Percentiles rank a stretch among this genome's conserved stretches.
Evolutionary conservation across 53 echinoderm and acorn worm species (phyloP).

Genomic region (Mesocentrotus franciscanus): DNA sequence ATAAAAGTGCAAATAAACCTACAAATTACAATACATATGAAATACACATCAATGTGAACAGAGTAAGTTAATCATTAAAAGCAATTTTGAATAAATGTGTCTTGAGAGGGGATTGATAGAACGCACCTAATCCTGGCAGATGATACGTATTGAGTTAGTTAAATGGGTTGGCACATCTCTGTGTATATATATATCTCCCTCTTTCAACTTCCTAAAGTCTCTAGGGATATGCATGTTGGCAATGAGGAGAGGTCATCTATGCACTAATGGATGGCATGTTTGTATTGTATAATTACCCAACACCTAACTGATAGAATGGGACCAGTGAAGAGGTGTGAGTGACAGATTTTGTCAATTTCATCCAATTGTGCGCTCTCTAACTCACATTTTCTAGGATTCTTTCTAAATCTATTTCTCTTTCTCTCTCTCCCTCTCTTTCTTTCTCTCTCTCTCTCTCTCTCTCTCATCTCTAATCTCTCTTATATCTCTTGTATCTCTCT

Average conservation of each 20-base stretch:
- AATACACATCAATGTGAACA: too few relatives aligned
- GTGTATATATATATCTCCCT: conserved; percentile 24
- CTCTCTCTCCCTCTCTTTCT: not conserved
- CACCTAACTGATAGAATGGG: conserved; percentile 56
- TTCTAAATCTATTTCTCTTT: too few relatives aligned
- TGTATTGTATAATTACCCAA: conserved; percentile 60
- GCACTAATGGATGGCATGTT: conserved; percentile 56
- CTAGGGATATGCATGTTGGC: conserved; percentile 25
- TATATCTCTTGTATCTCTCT: not conserved
- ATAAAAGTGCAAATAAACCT: too few relatives aligned
- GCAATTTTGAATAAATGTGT: too few relatives aligned
- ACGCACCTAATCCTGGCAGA: not conserved
- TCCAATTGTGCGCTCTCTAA: not conserved
- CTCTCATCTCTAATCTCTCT: not conserved
- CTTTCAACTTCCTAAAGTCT: conserved; percentile 32
- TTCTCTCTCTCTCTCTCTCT: not conserved
- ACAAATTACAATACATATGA: too few relatives aligned
- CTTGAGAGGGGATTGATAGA: conserved; percentile 4
- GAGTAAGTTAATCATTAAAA: too few relatives aligned
- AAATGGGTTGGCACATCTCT: conserved; percentile 51
- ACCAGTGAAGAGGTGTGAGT: conserved; percentile 46
- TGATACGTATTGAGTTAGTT: conserved; percentile 16
- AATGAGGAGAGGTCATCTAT: conserved; percentile 28
- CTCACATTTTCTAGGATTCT: not conserved
- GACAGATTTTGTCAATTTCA: conserved; percentile 48